Evolutionary conservation across 2,888 invertebrate genomes (phyloP).

Genomic region (Liposcelis brunnea): DNA sequence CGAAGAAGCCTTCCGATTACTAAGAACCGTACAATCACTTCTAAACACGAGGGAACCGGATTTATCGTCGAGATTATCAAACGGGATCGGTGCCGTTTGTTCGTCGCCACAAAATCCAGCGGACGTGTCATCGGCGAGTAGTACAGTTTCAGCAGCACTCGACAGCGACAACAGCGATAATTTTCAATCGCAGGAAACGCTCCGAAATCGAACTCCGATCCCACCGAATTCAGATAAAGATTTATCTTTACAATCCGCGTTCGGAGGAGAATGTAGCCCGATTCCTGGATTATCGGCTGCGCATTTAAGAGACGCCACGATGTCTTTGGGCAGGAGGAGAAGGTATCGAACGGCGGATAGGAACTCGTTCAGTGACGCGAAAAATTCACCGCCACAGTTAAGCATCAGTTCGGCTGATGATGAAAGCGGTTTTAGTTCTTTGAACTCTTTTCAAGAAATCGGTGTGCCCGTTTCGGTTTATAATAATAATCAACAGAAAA

Average conservation of each 20-base stretch:
- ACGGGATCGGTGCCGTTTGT: not conserved
- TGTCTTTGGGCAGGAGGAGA: conserved; percentile 14
- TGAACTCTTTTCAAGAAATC: conserved; percentile 69
- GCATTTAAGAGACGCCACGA: conserved; percentile 10
- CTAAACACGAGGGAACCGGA: conserved; percentile 44
- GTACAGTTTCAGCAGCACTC: conserved; percentile 3
- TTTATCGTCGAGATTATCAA: conserved; percentile 24
- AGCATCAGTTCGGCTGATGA: conserved; percentile 37
- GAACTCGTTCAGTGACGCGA: conserved; percentile 4
- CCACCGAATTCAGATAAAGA: not conserved
- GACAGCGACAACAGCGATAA: conserved; percentile 11
- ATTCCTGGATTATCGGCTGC: conserved; percentile 12
- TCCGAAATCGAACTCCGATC: conserved; percentile 12
- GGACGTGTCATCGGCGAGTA: conserved; percentile 5
- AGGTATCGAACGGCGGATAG: conserved; percentile 26
- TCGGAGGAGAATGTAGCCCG: conserved; percentile 14
- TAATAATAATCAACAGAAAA: not conserved
- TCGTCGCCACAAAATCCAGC: not conserved
- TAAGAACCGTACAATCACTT: conserved; percentile 45
- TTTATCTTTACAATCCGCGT: conserved; percentile 8
- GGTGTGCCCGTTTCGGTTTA: conserved; percentile 40
- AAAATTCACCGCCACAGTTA: conserved; percentile 16
- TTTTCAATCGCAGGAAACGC: conserved; percentile 13
- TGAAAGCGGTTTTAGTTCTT: conserved; percentile 72
- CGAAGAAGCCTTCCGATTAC: conserved; percentile 45